Evolutionary conservation across 2,797 vertebrate species (phyloP).

Genomic region (Muscicapa striata): DNA sequence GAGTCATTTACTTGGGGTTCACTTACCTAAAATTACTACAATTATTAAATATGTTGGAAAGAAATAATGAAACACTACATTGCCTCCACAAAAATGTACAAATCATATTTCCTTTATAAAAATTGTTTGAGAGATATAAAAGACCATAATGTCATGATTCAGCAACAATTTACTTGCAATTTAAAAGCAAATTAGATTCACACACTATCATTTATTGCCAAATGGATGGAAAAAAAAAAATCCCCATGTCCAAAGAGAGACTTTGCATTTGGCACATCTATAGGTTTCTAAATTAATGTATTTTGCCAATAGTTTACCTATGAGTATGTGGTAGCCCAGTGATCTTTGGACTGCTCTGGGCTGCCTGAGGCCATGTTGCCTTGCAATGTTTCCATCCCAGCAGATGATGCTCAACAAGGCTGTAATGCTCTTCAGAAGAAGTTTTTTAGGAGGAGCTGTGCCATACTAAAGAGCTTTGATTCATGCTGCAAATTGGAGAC

Average conservation of each 20-base stretch:
- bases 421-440: constrained; percentile 69
- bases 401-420: constrained; percentile 69
- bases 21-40: constrained; percentile 52
- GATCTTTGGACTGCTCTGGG: constrained; percentile 73
- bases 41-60: constrained; percentile 57
- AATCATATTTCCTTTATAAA: constrained; percentile 31
- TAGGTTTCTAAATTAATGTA: constrained; percentile 59
- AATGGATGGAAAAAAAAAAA: neutral
- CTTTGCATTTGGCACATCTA: constrained; percentile 43
- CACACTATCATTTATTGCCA: constrained; percentile 60
- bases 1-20: constrained; percentile 28
- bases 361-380: constrained; percentile 61
- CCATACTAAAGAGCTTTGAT: constrained; percentile 74
- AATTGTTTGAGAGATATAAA: constrained; percentile 53
- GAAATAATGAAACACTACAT: constrained; percentile 32
- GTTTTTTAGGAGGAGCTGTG: constrained; percentile 70
- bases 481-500: constrained; percentile 74
- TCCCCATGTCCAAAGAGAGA: constrained; percentile 15
- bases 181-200: constrained; percentile 62
- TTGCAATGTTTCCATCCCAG: constrained; percentile 49
- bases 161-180: constrained; percentile 59
- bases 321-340: neutral
- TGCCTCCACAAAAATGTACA: constrained; percentile 5
- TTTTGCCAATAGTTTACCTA: constrained; percentile 49
- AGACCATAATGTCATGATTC: constrained; percentile 48